Base-by-base conservation (phyloP, 2,797 vertebrate species). In the Ctenosaura bakeri region DNA sequence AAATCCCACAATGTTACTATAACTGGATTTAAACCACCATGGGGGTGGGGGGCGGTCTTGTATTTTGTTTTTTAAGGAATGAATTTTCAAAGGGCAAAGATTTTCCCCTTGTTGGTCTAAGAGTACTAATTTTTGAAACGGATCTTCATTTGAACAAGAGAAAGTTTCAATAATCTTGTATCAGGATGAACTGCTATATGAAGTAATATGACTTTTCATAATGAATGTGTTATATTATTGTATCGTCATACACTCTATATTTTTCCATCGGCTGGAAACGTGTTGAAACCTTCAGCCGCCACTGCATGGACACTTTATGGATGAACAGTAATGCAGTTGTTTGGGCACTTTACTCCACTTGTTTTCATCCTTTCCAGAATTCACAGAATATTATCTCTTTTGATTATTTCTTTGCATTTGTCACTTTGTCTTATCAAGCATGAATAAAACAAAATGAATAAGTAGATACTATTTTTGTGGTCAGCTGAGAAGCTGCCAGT, bases 381-480 rank as follows among this genome's bases (percentile, higher is more conserved):
- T 94, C 88, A 91, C 94, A 94, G 93, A 90, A 95, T 94, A 92
- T 79, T 95, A 50, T 90, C 91, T 92, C 64, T 94, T 92, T 95
- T 95, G n/a, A 90, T 94, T 95, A 88, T 95, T 95, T 89, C 94
- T 96, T 94, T 88, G 95, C 94, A 95, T 97, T 95, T 96, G 95
- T 95, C 95, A 96, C 93, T 96, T 96, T 96, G 95, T 94, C 96
- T 93, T 93, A 92, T 95, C 94, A 92, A 97, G 97, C 96, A 97
- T 97, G 96, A 96, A 95, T 93, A 96, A 94, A 96, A 90, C 90
- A 93, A 92, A 91, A 93, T 95, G 92, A 96, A 95, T n/a, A 89
- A 94, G 94, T 88, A 93, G 94, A 96, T 93, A 96, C 96, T 97
- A 96, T 97, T 97, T 97, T 96, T 97, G 95, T 97, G 96, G 96